Evolutionary conservation across 2,888 invertebrate genomes (phyloP).

Genomic region (Callimorpha dominula): DNA sequence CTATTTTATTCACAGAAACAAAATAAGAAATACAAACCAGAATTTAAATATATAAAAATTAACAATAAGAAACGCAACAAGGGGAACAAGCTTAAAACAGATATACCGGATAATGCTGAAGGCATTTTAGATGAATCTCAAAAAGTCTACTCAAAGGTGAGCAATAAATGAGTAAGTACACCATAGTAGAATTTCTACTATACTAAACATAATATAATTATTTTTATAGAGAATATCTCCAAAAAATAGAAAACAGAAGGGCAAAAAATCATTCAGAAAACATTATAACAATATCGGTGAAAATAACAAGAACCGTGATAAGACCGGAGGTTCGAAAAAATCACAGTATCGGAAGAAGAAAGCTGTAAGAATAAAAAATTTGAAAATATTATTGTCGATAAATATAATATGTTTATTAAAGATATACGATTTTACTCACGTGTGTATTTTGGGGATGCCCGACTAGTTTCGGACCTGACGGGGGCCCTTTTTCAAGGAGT

Average conservation of each 20-base stretch:
- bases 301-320: too few relatives aligned
- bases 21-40: not conserved
- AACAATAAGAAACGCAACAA: not conserved
- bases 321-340: not conserved
- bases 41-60: not conserved
- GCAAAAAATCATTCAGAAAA: not conserved
- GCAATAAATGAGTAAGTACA: not conserved
- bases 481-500: too few relatives aligned
- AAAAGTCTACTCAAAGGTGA: not conserved
- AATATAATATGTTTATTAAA: too few relatives aligned
- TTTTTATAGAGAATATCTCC: not conserved
- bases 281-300: not conserved
- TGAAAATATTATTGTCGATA: too few relatives aligned
- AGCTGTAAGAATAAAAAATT: not conserved
- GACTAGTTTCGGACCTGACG: too few relatives aligned
- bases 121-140: not conserved
- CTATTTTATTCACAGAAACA: not conserved
- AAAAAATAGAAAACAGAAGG: not conserved
- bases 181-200: not conserved
- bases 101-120: slow-evolving; percentile 3
- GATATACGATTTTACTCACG: too few relatives aligned
- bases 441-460: too few relatives aligned
- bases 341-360: not conserved
- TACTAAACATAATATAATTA: not conserved
- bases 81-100: not conserved